phyloP scores from a whole-genome alignment of 2,797 vertebrate genomes.

The Craterocephalus amniculus region DNA sequence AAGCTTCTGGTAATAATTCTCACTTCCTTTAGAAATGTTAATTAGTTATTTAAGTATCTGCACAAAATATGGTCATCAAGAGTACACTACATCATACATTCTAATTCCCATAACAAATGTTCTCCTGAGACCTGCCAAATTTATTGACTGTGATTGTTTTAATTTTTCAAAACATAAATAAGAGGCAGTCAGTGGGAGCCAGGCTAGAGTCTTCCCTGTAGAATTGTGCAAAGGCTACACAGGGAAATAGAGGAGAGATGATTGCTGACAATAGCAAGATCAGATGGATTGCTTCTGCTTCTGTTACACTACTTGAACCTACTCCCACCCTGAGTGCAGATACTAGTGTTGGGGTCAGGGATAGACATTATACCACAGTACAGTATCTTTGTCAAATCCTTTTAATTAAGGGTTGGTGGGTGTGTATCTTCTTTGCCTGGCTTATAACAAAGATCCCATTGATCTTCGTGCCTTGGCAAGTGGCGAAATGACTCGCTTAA shows the following conservation, averaged over 20 bases:
- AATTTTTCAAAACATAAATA: slow-evolving; percentile 60
- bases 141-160: slow-evolving; percentile 47
- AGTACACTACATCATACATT: slow-evolving; percentile 55
- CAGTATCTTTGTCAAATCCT: slow-evolving; percentile 68
- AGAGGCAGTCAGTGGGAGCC: slow-evolving; percentile 45
- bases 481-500: slow-evolving; percentile 66
- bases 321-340: slow-evolving; percentile 42
- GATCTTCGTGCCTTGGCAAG: slow-evolving; percentile 52
- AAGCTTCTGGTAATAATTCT: slow-evolving; percentile 17
- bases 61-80: slow-evolving; percentile 51
- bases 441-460: slow-evolving; percentile 69
- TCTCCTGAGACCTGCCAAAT: slow-evolving; percentile 27
- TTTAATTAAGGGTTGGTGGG: slow-evolving; percentile 70
- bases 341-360: slow-evolving; percentile 53
- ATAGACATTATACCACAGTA: slow-evolving; percentile 44
- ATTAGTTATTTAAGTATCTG: slow-evolving; percentile 60
- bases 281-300: slow-evolving; percentile 56
- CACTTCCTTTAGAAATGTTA: slow-evolving; percentile 51
- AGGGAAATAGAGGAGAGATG: slow-evolving; percentile 10
- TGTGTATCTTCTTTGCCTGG: slow-evolving; percentile 35
- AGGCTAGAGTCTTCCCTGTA: slow-evolving; percentile 54
- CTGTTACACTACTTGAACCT: slow-evolving; percentile 61
- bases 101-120: slow-evolving; percentile 39
- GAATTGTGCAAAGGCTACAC: slow-evolving; percentile 6
- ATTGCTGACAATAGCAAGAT: slow-evolving; percentile 64